phyloP scores from a whole-genome alignment of 2,113 vertebrate species.

The Pteropus alecto region DNA sequence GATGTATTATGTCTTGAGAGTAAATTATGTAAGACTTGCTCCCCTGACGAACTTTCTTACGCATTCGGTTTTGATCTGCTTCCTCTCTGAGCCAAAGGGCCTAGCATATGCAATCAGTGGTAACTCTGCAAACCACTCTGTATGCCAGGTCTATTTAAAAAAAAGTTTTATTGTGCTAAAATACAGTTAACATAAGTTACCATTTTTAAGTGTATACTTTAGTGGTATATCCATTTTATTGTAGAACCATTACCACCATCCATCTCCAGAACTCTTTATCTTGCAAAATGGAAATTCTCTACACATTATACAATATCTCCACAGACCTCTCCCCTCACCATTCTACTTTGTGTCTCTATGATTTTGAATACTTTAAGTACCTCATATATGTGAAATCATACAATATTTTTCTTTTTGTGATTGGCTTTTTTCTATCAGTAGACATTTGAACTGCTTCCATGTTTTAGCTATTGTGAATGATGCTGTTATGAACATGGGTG shows the following conservation, averaged over 20 bases:
- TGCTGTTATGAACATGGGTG: not conserved
- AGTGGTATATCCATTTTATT: not conserved
- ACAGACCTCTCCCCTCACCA: no score
- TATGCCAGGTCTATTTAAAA: not conserved
- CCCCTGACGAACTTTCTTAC: not conserved
- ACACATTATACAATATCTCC: no score
- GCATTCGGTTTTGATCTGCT: not conserved
- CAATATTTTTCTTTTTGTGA: not conserved
- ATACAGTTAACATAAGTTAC: not conserved
- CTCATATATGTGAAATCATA: not conserved
- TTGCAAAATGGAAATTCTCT: not conserved
- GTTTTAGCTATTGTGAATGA: not conserved
- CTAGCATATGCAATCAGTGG: no score
- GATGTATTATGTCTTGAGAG: not conserved
- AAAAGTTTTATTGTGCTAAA: not conserved
- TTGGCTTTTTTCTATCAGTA: not conserved
- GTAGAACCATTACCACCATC: not conserved
- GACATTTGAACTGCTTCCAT: not conserved
- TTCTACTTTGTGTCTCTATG: not conserved
- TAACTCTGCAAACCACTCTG: not conserved
- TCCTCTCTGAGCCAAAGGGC: no score
- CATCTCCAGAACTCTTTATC: not conserved
- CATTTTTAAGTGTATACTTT: not conserved
- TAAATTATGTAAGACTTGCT: not conserved
- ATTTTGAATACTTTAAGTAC: not conserved